Evolutionary conservation across 2,797 vertebrate species (phyloP).

Genomic region (Lindbergichthys nudifrons): DNA sequence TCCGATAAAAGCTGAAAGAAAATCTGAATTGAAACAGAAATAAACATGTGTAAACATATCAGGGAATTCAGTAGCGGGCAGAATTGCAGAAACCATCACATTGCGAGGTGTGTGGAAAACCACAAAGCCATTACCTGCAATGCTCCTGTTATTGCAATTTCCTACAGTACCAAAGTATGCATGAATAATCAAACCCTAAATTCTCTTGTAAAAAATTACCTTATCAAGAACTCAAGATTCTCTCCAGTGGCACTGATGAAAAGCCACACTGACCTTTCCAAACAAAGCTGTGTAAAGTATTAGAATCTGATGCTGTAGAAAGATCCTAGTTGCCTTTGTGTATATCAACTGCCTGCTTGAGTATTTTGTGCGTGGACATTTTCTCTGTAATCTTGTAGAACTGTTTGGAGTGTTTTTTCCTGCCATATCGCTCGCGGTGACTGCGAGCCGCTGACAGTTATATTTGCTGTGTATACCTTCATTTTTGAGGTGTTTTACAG

Average conservation of each 20-base stretch:
- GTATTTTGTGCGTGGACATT: slow-evolving; percentile 97
- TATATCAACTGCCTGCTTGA: slow-evolving; percentile 99
- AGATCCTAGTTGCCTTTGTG: slow-evolving; percentile 99
- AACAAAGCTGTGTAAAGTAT: slow-evolving; percentile 98
- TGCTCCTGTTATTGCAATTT: slow-evolving; percentile 72
- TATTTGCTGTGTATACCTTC: slow-evolving; percentile 98
- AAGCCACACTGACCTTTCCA: slow-evolving; percentile 91
- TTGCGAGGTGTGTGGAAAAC: slow-evolving; percentile 50
- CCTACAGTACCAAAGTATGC: slow-evolving; percentile 80
- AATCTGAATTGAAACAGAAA: slow-evolving; percentile 32
- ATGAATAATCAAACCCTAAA: slow-evolving; percentile 58
- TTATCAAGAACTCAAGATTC: slow-evolving; percentile 81
- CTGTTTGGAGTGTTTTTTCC: slow-evolving; percentile 96
- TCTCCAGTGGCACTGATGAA: slow-evolving; percentile 72
- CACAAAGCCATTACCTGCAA: slow-evolving; percentile 83
- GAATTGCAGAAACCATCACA: slow-evolving; percentile 71
- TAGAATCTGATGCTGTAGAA: slow-evolving; percentile 99
- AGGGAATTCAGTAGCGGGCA: slow-evolving; percentile 67
- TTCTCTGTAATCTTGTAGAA: slow-evolving; percentile 98
- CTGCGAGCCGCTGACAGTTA: slow-evolving; percentile 90
- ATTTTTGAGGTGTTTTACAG: slow-evolving; percentile 98
- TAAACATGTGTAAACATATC: slow-evolving; percentile 29
- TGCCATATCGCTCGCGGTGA: slow-evolving; percentile 93
- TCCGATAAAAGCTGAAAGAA: slow-evolving; percentile 36
- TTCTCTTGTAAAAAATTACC: slow-evolving; percentile 42